Evolutionary conservation across 2,113 vertebrate species (phyloP).

Genomic region (Nesoenas mayeri): DNA sequence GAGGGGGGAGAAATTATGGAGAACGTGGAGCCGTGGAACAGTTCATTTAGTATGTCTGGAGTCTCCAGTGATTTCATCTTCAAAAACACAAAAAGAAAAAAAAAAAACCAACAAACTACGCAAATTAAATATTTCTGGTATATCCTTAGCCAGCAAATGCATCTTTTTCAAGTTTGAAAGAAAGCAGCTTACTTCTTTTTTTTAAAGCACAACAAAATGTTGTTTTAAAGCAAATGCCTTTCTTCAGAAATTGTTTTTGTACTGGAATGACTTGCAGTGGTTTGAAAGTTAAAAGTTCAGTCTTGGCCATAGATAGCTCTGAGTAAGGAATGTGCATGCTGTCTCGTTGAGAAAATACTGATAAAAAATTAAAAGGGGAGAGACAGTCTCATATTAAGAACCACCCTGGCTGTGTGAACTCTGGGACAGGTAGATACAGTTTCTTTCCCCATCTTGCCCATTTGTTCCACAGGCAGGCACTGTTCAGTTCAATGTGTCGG

Average conservation of each 20-base stretch:
- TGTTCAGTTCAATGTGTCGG: fast-evolving
- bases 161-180: background rate
- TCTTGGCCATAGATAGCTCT: background rate
- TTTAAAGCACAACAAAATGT: background rate
- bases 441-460: background rate
- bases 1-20: background rate
- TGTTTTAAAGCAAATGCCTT: background rate
- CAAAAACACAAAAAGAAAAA: background rate
- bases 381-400: background rate
- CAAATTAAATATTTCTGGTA: background rate
- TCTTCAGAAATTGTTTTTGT: background rate
- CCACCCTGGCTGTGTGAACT: background rate
- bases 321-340: background rate
- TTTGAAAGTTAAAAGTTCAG: background rate
- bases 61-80: background rate
- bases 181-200: background rate
- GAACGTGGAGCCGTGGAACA: background rate
- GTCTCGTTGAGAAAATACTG: background rate
- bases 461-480: background rate
- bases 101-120: background rate
- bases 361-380: background rate
- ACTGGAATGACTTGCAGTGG: background rate
- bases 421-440: background rate
- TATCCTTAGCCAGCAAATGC: background rate
- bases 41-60: background rate